These are phyloP conservation scores for Gastracanthus pulcherrimus DNA, from an alignment of 2,888 invertebrate genomes.

Conservation along the genomic window DNA sequence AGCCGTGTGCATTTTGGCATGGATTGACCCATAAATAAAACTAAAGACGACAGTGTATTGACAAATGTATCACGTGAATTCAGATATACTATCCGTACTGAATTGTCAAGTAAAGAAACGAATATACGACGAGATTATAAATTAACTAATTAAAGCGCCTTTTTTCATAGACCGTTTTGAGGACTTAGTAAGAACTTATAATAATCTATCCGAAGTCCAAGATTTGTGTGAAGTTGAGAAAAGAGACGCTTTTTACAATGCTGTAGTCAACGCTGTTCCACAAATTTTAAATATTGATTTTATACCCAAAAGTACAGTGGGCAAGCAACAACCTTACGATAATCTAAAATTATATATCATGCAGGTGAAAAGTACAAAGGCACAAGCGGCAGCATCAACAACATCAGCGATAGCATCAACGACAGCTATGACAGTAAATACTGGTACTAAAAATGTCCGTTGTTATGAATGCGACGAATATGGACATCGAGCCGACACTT, in stretches of 20 bases:
- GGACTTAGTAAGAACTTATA: background rate
- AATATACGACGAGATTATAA: no score
- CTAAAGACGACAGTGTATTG: no score
- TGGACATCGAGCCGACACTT: background rate
- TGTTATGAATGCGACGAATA: background rate
- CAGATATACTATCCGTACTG: no score
- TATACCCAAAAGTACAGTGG: background rate
- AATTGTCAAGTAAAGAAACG: no score
- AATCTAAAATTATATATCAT: background rate
- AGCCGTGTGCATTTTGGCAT: no score
- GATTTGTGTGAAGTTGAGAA: background rate
- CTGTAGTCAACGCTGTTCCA: background rate
- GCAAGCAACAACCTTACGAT: background rate
- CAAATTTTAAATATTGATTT: background rate
- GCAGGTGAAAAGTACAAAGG: background rate
- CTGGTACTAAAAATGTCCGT: background rate
- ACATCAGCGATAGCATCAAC: background rate
- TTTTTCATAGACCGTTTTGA: background rate
- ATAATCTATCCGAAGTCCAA: background rate
- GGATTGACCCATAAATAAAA: no score
- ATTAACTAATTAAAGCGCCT: no score
- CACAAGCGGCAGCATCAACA: background rate
- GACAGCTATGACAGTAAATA: background rate
- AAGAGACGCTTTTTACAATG: background rate
- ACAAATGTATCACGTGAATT: no score